Base-by-base conservation (phyloP, 2,797 vertebrate genomes). In the Nyctalus aviator region DNA sequence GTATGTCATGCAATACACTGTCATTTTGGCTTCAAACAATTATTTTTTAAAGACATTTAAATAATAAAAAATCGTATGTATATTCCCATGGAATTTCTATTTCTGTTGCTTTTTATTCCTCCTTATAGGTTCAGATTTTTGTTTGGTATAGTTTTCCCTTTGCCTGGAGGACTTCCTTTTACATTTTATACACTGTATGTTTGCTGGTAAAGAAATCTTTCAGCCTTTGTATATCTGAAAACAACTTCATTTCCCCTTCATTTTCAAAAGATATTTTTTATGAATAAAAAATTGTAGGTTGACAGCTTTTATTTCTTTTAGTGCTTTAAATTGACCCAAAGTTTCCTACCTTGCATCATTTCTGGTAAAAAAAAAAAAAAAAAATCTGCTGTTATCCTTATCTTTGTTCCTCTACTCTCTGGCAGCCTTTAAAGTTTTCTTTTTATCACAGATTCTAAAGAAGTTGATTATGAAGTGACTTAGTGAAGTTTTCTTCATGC, bases 371-470 rank as follows among this genome's bases (percentile, higher is more conserved):
- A 44, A 85, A 25, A 79, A 88, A 3, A 37, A 37, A 44, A 85
- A 25, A 79, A 88, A 68, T 79, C 37, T 46, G 27, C 21, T 2
- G 3, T 35, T 17, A 20, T 77, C 37, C 17, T 83, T 66, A 17
- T n/a, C 35, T 76, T 20, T 50, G 27, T 72, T 75, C 37, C 21
- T 64, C 50, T 71, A 41, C 25, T 59, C 3, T n/a, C 71, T 50
- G 21, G 3, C 7, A 83, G 64, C 37, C 59, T 69, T 75, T 55
- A n/a, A 62, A 23, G 17, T 37, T 79, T 84, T 64, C 15, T 84
- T 7, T 94, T 91, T 83, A n/a, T 50, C 62, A 69, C 37, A 37
- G 35, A 37, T 88, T 88, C 71, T 88, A 73, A 88, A 35, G 20
- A 48, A 17, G 59, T 88, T 83, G 17, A 78, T 78, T 44, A 48